Percentiles rank a stretch among this genome's conserved stretches.
These are phyloP conservation scores for Barypeithes pellucidus DNA, from an alignment of 2,888 invertebrate species.

Conservation along the genomic window DNA sequence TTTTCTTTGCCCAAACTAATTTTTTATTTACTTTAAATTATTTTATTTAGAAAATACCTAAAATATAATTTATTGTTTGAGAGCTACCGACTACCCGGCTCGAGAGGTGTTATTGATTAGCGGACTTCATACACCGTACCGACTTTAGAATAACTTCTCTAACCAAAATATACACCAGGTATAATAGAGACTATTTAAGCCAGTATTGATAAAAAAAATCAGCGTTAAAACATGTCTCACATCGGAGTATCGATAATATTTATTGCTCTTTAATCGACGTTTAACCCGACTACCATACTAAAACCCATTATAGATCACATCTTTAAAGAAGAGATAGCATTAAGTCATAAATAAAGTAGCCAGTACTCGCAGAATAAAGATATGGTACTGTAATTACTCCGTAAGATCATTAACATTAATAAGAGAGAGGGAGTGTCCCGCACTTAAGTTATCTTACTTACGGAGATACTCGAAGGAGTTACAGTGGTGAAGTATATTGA, in stretches of 20 bases:
- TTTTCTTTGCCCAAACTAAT: too few species aligned
- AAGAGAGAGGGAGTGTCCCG: constrained; percentile 45
- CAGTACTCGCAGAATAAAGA: constrained; percentile 46
- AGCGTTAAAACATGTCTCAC: neutral
- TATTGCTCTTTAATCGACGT: neutral
- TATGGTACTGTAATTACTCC: constrained; percentile 50
- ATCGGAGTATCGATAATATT: neutral
- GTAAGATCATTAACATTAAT: constrained; percentile 51
- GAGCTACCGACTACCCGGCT: too few species aligned
- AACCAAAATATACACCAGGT: too few species aligned
- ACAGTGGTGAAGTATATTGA: neutral
- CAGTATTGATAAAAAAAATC: neutral
- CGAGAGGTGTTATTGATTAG: too few species aligned
- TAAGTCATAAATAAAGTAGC: constrained; percentile 51
- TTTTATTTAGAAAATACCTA: too few species aligned
- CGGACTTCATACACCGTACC: too few species aligned
- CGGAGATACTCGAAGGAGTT: constrained; percentile 5
- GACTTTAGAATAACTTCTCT: too few species aligned
- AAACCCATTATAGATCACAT: constrained; percentile 32
- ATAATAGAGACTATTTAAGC: neutral
- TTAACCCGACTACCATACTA: constrained; percentile 17
- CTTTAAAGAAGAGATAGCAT: constrained; percentile 35
- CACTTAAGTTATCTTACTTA: constrained; percentile 45
- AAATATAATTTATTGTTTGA: too few species aligned
- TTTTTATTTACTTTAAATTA: too few species aligned